Evolutionary conservation across 2,797 vertebrate species (phyloP), one percentile per base, ranked within the genome.

Genomic region (Nannoperca australis): DNA sequence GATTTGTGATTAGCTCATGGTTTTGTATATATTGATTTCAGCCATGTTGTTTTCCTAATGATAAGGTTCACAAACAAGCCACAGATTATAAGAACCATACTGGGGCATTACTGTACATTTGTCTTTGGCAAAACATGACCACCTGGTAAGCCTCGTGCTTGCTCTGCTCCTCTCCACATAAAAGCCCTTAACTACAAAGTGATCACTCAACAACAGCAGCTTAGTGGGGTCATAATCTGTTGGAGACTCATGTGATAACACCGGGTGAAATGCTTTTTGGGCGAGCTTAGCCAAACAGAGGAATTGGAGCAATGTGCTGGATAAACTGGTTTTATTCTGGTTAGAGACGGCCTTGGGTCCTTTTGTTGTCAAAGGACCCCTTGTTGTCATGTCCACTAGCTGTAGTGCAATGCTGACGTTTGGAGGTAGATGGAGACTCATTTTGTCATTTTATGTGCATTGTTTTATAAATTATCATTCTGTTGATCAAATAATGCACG

Each of bases 291-390:
- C 68, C 45, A 65, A 78, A 83, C 70, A 40, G 47, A 66, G 74
- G 78, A 81, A 83, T 75, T 84, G 64, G 73, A 84, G 68, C 78
- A 83, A 66, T 84, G 82, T 85, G 76, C 81, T 84, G 66, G 84
- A 87, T 83, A 80, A 90, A 91, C 76, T 78, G 66, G 55, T 88
- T 90, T 83, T 61, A 40, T 72, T 82, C 47, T 63, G 69, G 66
- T 83, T 77, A 2, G 18, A 60, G 54, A 61, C 1, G 2, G 20
- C 34, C 45, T 65, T 15, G 56, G 27, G 47, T 70, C 60, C 68
- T 78, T 78, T 79, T 77, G 79, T 84, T 68, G 24, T 55, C 36
- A 50, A 65, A 27, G 24, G 24, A 27, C 24, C 24, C 24, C 24
- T n/a, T 73, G 72, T 66, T 38, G 36, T 2, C 9, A 32, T 58